Percentiles rank a stretch among this genome's conserved stretches.
phyloP scores from a whole-genome alignment of 2,113 vertebrate species.

The Xiphorhynchus elegans region DNA sequence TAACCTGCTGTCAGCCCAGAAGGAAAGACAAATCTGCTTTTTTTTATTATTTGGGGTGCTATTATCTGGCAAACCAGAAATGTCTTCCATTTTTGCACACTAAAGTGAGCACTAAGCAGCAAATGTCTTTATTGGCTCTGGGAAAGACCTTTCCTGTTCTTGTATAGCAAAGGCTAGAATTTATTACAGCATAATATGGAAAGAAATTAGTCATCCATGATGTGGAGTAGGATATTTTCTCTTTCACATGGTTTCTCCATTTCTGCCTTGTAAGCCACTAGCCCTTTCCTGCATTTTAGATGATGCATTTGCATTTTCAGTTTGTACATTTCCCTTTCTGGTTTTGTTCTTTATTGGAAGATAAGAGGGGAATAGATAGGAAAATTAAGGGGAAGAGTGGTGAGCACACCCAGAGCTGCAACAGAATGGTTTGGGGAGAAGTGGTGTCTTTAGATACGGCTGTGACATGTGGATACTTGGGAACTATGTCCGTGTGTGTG shows the following conservation, averaged over 20 bases:
- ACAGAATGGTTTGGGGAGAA: background rate
- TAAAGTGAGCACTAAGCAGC: background rate
- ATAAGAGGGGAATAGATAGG: background rate
- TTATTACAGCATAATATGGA: background rate
- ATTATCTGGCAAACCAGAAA: background rate
- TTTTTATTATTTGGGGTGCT: background rate
- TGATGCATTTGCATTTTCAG: background rate
- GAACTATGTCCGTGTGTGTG: background rate
- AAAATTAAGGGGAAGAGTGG: background rate
- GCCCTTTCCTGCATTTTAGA: background rate
- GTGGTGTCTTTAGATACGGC: background rate
- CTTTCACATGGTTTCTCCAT: background rate
- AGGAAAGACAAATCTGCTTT: background rate
- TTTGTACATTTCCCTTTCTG: background rate
- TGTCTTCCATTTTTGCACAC: background rate
- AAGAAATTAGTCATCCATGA: background rate
- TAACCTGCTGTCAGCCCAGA: background rate
- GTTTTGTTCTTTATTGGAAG: background rate
- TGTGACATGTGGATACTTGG: background rate
- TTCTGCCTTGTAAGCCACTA: background rate
- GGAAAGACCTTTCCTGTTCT: background rate
- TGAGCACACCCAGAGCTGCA: background rate
- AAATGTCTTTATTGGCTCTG: background rate
- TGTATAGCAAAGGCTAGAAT: background rate
- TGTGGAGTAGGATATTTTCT: background rate